Evolutionary conservation across 1,140 invertebrate species (phyloP).

Genomic region (Brevipalpus yothersi): DNA sequence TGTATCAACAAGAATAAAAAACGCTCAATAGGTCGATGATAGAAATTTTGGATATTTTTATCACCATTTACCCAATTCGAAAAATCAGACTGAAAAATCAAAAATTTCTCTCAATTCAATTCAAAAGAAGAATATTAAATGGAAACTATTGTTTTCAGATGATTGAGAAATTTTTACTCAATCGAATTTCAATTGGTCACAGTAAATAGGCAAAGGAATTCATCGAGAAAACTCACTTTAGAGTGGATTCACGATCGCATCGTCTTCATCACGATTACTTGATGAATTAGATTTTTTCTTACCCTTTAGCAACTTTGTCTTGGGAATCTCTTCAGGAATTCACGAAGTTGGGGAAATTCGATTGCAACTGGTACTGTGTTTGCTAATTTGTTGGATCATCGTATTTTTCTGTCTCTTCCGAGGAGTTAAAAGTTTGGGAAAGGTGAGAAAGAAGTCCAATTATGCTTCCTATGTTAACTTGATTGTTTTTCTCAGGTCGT

Average conservation of each 20-base stretch:
- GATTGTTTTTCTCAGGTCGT: constrained; percentile 37
- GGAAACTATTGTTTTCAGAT: too few species aligned
- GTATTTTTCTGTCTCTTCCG: constrained; percentile 95
- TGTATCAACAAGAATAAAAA: too few species aligned
- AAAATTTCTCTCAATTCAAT: too few species aligned
- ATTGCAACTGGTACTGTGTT: constrained; percentile 81
- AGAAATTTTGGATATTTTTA: too few species aligned
- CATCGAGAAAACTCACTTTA: too few species aligned
- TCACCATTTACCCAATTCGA: too few species aligned
- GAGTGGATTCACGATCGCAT: neutral
- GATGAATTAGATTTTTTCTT: neutral
- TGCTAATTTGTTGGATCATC: constrained; percentile 73
- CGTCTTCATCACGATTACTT: neutral
- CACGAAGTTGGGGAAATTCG: constrained; percentile 56
- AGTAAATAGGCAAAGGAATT: too few species aligned
- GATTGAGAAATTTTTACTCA: too few species aligned
- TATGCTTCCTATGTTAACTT: neutral
- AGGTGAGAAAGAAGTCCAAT: constrained; percentile 29
- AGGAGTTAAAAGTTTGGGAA: constrained; percentile 89
- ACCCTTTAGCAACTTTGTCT: constrained; percentile 25
- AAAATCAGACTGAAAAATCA: too few species aligned
- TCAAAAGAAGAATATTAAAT: too few species aligned
- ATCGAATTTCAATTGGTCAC: too few species aligned
- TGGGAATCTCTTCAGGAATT: constrained; percentile 59
- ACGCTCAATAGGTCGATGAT: too few species aligned